Evolutionary conservation across 1,140 invertebrate species (phyloP), one percentile per base, ranked within the genome.

Genomic region (Aradophagus sp.): DNA sequence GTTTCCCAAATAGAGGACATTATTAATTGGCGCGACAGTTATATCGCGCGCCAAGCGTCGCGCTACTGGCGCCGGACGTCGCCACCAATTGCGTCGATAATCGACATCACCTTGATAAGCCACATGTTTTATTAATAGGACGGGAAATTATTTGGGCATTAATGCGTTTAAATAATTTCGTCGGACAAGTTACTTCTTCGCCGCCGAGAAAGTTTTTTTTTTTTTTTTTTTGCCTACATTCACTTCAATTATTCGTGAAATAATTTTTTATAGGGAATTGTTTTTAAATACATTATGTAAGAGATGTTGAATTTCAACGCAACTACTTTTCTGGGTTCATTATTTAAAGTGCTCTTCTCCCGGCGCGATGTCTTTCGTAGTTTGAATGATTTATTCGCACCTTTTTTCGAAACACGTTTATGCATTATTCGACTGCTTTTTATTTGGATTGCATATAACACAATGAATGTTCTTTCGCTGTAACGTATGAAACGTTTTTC

Each of bases 371-470:
- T 47, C 32, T 47, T 38, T 20, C 29, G 15, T 16, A 12, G 1
- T 31, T 35, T 44, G 42, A 65, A 65, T 65, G 42, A 65, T 65
- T 65, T 56, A 56, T 65, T 12, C 17, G n/a, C 6, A 15, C 26
- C 16, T 47, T 48, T 56, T 65, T 65, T 47, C 20, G 13, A 41
- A 34, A 55, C 39, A 31, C 42, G 29, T 56, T 55, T 48, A 34
- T 48, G 42, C 61, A 56, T 48, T 56, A 56, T 56, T 55, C 44
- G 32, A 31, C 26, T 11, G 29, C 41, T 56, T 26, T 47, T 65
- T 53, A 55, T 34, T 53, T 65, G 47, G 48, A 65, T 65, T 65
- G 59, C 50, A 45, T 56, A 48, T 48, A 56, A 65, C 41, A 20
- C 50, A 48, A 47, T 55, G 42, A 47, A 65, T n/a, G n/a, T 47